Conservation (phyloP, 1,140 invertebrate genomes). For the Drosophila novamexicana region DNA sequence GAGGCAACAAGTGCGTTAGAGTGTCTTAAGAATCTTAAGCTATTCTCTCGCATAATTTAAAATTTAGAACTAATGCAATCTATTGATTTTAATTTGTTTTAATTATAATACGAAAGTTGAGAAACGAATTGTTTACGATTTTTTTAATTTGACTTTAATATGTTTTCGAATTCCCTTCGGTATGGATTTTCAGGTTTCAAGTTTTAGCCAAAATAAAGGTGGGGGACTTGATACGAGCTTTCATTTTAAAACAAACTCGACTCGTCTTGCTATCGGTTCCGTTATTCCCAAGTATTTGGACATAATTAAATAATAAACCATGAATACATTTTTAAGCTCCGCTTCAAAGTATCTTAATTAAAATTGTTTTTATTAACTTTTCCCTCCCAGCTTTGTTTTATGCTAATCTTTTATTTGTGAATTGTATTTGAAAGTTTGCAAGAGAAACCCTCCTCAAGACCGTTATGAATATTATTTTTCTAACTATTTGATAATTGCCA, state of each 20-base stretch:
- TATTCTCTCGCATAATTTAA: no score
- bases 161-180: no score
- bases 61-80: no score
- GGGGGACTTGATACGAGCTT: no score
- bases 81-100: no score
- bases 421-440: slow-evolving; percentile 8
- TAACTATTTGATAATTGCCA: not conserved
- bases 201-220: no score
- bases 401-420: not conserved
- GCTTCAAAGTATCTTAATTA: slow-evolving; percentile 13
- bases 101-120: no score
- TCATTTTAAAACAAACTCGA: not conserved
- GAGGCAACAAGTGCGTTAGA: no score
- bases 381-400: not conserved
- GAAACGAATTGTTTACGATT: no score
- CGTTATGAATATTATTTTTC: not conserved
- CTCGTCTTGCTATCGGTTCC: not conserved
- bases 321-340: not conserved
- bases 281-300: not conserved
- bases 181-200: no score
- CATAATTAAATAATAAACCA: not conserved
- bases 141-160: no score
- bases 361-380: not conserved
- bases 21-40: no score
- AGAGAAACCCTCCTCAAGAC: slow-evolving; percentile 2